Base-by-base conservation (phyloP, 2,888 invertebrate genomes). In the Tachystola acroxantha region DNA sequence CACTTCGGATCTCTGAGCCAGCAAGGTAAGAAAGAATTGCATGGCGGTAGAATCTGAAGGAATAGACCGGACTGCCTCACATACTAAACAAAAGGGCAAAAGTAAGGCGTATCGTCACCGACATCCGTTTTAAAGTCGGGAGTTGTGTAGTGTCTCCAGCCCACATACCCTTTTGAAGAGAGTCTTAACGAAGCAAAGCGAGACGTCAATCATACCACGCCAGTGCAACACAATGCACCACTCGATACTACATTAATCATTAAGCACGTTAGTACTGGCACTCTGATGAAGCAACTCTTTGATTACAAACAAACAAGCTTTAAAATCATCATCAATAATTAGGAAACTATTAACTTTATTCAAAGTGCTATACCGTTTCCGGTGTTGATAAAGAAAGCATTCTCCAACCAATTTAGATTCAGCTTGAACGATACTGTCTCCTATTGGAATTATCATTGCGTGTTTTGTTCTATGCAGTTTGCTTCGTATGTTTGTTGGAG, bases 161-260 rank as follows among this genome's bases (percentile, higher is more conserved):
- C 16, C 16, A 16, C 16, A 11, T 6, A 7, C 12, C 6, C 27
- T 11, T 12, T 58, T 67, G 68, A 74, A 73, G 66, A 66, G 65
- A 51, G 59, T 50, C 58, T 61, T 73, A 72, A 78, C 68, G 71
- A 75, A 76, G 64, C 65, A 61, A n/a, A 63, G 53, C 57, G 59
- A 48, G 50, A 58, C 70, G 76, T 77, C 80, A 79, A 75, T 80
- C 81, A 77, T 61, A 47, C 22, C 22, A 31, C 46, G 44, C 48
- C 63, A 53, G 48, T 49, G 42, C 47, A 47, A n/a, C 46, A 68
- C 68, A 70, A 68, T 64, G 53, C 53, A 42, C 42, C 46, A 44
- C 35, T 40, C 40, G 39, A 39, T 40, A 43, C 39, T 35, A 24
- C 13, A 32, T 24, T 24, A 22, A 32, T 32, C 32, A 32, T 32